Evolutionary conservation across 2,797 vertebrate genomes (phyloP), one percentile per base, ranked within the genome.

Genomic region (Notamacropus eugenii): DNA sequence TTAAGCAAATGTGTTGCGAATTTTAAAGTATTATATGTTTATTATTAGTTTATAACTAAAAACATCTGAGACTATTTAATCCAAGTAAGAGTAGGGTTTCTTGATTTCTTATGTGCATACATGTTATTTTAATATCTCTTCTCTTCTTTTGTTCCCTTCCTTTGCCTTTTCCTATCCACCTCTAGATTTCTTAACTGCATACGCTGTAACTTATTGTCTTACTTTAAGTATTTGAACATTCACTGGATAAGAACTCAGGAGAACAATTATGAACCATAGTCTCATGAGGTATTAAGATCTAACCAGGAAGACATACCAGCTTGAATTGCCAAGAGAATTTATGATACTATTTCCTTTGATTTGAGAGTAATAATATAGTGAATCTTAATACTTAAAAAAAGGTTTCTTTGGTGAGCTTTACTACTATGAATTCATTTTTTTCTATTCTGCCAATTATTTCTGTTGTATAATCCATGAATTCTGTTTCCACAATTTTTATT

Each of bases 1-100:
- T 14, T 74, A n/a, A 40, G 34, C n/a, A 82, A 82, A 9, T 40
- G 19, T n/a, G 40, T 82, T 82, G 67, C 5, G 9, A 46, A 46
- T 82, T 22, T 40, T 24, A 46, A 82, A 82, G 67, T 82, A 82
- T 2, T 82, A 40, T 40, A 40, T 19, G 59, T 67, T 46, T 40
- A 24, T 46, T 82, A 40, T 40, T 46, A 22, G 9, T 82, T 82
- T 82, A 40, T 46, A 40, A 91, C 94, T 90, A 97, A 96, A 90
- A 56, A 74, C 58, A 52, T 92, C n/a, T 95, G 34, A 27, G 59
- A 95, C 94, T 95, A 96, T 95, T 97, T 95, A 90, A 95, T 96
- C 54, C 92, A 90, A 57, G 87, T 59, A 95, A 95, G 28, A 34
- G 54, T 92, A 97, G 91, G 50, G 55, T 95, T 97, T 95, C 67